Evolutionary conservation across 1,140 invertebrate species (phyloP).

Genomic region (Nasonia longicornis): DNA sequence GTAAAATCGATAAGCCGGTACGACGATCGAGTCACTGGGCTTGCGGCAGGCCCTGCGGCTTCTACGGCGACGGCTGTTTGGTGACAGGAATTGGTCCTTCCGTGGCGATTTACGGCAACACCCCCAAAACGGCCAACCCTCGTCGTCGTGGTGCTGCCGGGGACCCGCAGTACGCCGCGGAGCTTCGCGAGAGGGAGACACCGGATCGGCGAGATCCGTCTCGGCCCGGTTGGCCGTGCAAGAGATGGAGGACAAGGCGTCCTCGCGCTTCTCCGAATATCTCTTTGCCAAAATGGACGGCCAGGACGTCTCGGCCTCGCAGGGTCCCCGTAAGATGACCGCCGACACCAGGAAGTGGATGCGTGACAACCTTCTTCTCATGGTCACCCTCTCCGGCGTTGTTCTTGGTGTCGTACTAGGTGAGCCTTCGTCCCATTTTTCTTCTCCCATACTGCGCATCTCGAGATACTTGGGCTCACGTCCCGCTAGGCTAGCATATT

Average conservation of each 20-base stretch:
- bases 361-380: conserved; percentile 80
- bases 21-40: conserved; percentile 62
- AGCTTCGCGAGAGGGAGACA: conserved; percentile 63
- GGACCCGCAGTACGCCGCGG: conserved; percentile 67
- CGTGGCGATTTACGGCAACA: conserved; percentile 66
- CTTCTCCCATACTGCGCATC: too few species aligned
- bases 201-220: conserved; percentile 57
- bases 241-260: conserved; percentile 69
- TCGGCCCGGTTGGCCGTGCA: conserved; percentile 55
- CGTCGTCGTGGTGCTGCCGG: conserved; percentile 67
- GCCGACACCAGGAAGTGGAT: conserved; percentile 76
- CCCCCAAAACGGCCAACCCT: conserved; percentile 70
- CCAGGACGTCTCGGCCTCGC: conserved; percentile 71
- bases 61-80: conserved; percentile 59
- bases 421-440: conserved; percentile 61
- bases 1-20: conserved; percentile 54
- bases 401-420: conserved; percentile 80
- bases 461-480: too few species aligned
- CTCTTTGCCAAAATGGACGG: conserved; percentile 81
- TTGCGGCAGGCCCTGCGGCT: conserved; percentile 60
- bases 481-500: too few species aligned
- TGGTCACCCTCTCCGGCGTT: conserved; percentile 83
- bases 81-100: conserved; percentile 65
- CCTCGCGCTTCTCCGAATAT: conserved; percentile 77
- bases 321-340: conserved; percentile 75